Evolutionary conservation across 2,113 vertebrate genomes (phyloP).

Genomic region (Grammomys surdaster): DNA sequence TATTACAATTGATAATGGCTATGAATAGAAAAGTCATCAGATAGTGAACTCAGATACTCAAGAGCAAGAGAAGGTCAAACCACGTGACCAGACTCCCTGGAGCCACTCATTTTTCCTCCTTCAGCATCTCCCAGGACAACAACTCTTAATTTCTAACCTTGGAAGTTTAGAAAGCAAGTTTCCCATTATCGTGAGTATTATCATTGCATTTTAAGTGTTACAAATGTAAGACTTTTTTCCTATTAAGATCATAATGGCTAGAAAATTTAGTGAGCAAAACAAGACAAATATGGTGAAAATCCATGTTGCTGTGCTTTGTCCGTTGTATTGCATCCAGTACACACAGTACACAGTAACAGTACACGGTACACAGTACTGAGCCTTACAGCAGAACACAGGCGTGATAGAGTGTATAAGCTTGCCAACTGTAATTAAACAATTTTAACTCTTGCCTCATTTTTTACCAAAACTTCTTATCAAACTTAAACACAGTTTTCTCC

Average conservation of each 20-base stretch:
- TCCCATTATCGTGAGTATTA: background rate
- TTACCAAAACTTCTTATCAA: slow-evolving; percentile 38
- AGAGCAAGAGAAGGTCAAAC: background rate
- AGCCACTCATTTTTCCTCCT: background rate
- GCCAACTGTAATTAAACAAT: background rate
- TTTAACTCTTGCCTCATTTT: background rate
- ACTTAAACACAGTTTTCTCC: background rate
- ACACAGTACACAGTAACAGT: background rate
- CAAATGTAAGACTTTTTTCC: background rate
- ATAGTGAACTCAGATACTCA: background rate
- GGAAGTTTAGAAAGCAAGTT: background rate
- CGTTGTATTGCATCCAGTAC: background rate
- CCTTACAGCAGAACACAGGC: background rate
- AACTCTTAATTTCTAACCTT: background rate
- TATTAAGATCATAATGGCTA: background rate
- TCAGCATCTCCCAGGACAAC: background rate
- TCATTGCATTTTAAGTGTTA: background rate
- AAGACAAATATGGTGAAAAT: background rate
- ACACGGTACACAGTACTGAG: background rate
- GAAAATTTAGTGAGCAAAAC: background rate
- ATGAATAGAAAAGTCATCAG: slow-evolving; percentile 23
- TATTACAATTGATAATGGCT: slow-evolving; percentile 40
- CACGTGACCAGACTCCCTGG: background rate
- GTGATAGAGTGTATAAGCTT: too few relatives aligned
- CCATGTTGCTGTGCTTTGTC: background rate